Evolutionary conservation across 64 coral and sea anemone species (phyloP), one percentile per base, ranked within the genome.

Genomic region (Acropora yongei): DNA sequence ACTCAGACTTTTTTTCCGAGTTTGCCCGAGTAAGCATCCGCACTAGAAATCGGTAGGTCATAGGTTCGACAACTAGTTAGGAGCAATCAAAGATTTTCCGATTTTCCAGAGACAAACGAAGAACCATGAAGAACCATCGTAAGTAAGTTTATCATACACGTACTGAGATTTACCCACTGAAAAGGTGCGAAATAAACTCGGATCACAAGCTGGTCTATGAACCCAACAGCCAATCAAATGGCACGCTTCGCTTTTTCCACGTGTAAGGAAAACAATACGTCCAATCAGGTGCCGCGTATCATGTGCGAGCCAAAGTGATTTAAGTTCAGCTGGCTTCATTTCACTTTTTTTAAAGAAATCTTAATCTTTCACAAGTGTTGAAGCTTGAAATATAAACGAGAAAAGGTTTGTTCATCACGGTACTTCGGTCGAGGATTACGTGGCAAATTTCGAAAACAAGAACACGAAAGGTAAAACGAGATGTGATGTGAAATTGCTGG

Each of bases 191-290:
- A 74, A 39, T 39, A 74, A 43, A 74, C 40, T 74, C 4, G 5
- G 19, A 30, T 74, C 71, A 74, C 71, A 74, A 74, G 71, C 71
- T 74, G 71, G 0, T 74, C 71, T 74, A 3, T 7, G 51, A 55
- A 55, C 51, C 51, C 51, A 55, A 55, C 5, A 10, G 51, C 74
- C 74, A 76, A 76, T 76, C 41, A 76, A 76, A 76, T 67, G 63
- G 12, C 12, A 14, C 63, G 11, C 17, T 4, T 67, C 3, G 63
- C 63, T 67, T 67, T 67, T 76, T 44, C 41, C 74, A 76, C 30
- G 74, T 76, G 74, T 76, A 42, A 44, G 42, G 41, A 76, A 76
- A 76, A 76, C 41, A 42, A 76, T 76, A 76, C 41, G 74, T 44
- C 41, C 74, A 47, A 76, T 76, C 74, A 76, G 74, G 40, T 42